These are phyloP conservation scores for Apteryx owenii DNA, from an alignment of 2,113 vertebrate species.

Conservation along the genomic window DNA sequence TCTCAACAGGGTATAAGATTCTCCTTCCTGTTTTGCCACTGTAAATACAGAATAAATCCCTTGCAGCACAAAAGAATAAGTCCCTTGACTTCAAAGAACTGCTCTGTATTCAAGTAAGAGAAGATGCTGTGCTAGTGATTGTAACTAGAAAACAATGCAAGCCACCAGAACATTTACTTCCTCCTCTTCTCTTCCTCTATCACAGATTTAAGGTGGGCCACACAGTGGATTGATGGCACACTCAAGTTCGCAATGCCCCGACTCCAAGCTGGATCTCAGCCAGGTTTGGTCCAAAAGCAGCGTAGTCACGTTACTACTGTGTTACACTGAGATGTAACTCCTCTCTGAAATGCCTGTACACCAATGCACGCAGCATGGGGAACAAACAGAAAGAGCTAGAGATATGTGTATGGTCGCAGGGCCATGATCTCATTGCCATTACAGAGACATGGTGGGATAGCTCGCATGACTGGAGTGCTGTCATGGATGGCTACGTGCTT, in stretches of 20 bases:
- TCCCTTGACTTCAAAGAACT: neutral
- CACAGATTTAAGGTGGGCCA: neutral
- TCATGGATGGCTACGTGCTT: no score
- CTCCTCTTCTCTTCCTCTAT: neutral
- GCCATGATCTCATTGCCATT: no score
- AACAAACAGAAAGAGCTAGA: no score
- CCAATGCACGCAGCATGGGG: no score
- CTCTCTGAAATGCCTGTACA: no score
- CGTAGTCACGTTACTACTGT: accelerated
- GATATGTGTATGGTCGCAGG: no score
- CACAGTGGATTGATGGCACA: neutral
- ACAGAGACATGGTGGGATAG: no score
- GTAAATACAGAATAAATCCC: neutral
- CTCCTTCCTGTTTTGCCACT: neutral
- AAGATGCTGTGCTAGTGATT: neutral
- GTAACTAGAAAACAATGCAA: neutral
- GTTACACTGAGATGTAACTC: neutral
- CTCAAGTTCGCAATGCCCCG: accelerated
- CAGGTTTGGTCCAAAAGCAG: neutral
- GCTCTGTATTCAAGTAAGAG: neutral
- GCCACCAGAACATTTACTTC: neutral
- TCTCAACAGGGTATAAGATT: neutral
- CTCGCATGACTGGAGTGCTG: no score
- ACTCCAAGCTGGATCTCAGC: neutral
- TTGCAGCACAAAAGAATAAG: neutral